These are phyloP conservation scores for Drosophila anomelani DNA, from an alignment of 2,888 invertebrate species.

Conservation along the genomic window DNA sequence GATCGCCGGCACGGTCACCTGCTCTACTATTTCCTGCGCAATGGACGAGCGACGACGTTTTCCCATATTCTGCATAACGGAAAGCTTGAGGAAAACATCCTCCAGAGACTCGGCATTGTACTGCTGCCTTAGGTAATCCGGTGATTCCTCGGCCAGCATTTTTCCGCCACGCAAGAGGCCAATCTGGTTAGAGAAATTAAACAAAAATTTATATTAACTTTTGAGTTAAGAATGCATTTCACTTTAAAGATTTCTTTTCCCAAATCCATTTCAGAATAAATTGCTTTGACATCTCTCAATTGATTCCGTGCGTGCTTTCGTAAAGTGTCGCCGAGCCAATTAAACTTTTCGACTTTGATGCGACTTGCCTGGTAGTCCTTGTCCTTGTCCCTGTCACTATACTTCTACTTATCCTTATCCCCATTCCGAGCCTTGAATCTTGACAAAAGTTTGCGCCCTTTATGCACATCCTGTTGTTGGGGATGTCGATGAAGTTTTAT, in stretches of 20 bases:
- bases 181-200: slow-evolving; percentile 86
- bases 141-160: slow-evolving; percentile 93
- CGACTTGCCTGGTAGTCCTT: slow-evolving; percentile 27
- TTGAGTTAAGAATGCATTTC: neutral
- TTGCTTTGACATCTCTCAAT: slow-evolving; percentile 40
- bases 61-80: slow-evolving; percentile 92
- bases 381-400: slow-evolving; percentile 26
- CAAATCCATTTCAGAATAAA: neutral
- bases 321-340: slow-evolving; percentile 73
- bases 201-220: neutral
- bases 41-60: slow-evolving; percentile 92
- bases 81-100: slow-evolving; percentile 92
- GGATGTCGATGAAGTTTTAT: slow-evolving; percentile 71
- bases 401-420: slow-evolving; percentile 21
- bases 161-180: slow-evolving; percentile 93
- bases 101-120: slow-evolving; percentile 91
- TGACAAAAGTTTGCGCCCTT: slow-evolving; percentile 53
- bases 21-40: slow-evolving; percentile 90
- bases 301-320: slow-evolving; percentile 52
- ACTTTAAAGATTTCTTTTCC: neutral
- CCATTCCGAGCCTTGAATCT: slow-evolving; percentile 26
- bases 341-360: slow-evolving; percentile 73
- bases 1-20: slow-evolving; percentile 88
- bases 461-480: slow-evolving; percentile 74
- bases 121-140: slow-evolving; percentile 89